Evolutionary conservation across 2,113 vertebrate species (phyloP).

Genomic region (Panthera tigris): DNA sequence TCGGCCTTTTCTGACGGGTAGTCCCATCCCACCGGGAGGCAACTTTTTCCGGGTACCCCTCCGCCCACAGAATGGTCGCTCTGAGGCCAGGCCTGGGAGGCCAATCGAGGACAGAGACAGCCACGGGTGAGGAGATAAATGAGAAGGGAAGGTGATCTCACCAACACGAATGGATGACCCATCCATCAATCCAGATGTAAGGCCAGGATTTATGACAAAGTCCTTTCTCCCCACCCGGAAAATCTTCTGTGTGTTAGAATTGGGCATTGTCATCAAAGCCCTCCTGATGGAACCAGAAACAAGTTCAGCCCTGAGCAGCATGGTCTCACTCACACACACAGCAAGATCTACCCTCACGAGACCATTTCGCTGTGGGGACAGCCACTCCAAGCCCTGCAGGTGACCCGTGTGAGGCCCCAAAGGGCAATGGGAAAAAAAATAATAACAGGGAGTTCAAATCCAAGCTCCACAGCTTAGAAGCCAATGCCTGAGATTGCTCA

Average conservation of each 20-base stretch:
- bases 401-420: accelerated
- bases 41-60: accelerated
- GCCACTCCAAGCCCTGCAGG: background rate
- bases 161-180: accelerated
- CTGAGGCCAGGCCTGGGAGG: background rate
- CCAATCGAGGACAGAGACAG: background rate
- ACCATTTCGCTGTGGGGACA: background rate
- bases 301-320: background rate
- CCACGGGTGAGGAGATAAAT: accelerated
- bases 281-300: background rate
- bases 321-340: too few relatives aligned
- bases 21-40: background rate
- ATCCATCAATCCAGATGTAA: background rate
- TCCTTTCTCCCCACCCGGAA: background rate
- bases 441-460: background rate
- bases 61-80: accelerated
- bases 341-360: accelerated
- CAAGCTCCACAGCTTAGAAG: background rate
- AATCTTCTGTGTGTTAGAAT: background rate
- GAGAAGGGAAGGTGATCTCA: background rate
- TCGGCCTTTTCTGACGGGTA: accelerated
- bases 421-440: background rate
- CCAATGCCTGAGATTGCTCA: accelerated
- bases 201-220: background rate
- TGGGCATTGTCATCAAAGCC: background rate